Conservation (phyloP, 2,888 invertebrate species). For the Tenthredo mesomela region DNA sequence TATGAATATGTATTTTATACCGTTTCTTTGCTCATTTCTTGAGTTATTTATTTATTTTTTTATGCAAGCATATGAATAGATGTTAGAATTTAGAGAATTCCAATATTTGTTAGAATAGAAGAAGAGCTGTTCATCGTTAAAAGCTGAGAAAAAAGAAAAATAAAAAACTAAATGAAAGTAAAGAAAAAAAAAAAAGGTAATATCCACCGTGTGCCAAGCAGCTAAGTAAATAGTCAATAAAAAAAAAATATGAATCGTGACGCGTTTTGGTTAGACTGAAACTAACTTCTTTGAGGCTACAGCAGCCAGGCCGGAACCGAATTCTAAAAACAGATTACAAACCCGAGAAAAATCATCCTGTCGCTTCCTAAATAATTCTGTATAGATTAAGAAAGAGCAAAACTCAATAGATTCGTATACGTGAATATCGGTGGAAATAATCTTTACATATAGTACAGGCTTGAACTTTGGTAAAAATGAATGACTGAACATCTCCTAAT, state of each 20-base stretch:
- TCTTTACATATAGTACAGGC: no score
- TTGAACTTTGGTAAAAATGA: no score
- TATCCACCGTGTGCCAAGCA: constrained; percentile 22
- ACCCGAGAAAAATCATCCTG: not conserved
- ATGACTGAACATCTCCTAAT: no score
- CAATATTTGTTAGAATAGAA: not conserved
- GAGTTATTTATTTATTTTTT: not conserved
- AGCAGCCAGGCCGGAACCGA: not conserved
- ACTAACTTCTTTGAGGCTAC: not conserved
- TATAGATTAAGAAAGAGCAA: not conserved
- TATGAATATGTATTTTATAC: not conserved
- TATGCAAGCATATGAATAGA: not conserved
- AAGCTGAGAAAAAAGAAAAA: not conserved
- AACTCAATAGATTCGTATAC: not conserved
- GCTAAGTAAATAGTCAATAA: constrained; percentile 45
- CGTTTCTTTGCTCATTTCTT: not conserved
- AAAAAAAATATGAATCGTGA: constrained; percentile 43
- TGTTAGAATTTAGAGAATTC: no score
- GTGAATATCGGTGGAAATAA: no score
- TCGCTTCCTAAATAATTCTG: not conserved
- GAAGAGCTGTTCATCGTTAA: not conserved
- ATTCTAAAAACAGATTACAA: constrained; percentile 30
- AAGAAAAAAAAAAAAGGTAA: not conserved
- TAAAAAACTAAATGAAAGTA: no score
- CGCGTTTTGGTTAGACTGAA: constrained; percentile 13